Evolutionary conservation across 2,113 vertebrate genomes (phyloP).

Genomic region (Atlantisia rogersi): DNA sequence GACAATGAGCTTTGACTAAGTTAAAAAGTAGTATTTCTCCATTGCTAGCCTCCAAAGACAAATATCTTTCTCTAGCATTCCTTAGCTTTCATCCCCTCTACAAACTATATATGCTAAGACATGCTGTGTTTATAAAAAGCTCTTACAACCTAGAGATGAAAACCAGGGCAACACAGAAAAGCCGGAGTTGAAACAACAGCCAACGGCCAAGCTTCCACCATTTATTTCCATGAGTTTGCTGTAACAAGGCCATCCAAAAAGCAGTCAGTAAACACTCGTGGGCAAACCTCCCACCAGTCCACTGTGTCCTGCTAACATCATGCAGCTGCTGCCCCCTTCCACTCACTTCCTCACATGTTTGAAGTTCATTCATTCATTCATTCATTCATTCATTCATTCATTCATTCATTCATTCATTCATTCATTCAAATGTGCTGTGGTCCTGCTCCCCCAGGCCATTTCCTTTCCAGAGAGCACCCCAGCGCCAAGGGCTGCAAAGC

Average conservation of each 20-base stretch:
- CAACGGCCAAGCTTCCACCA: background rate
- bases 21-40: background rate
- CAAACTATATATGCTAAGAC: background rate
- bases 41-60: background rate
- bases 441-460: background rate
- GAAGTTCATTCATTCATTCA: background rate
- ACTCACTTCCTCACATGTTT: background rate
- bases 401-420: background rate
- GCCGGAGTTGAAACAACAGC: background rate
- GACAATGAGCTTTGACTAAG: background rate
- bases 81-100: background rate
- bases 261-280: background rate
- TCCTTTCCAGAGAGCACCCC: background rate
- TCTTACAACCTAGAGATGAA: background rate
- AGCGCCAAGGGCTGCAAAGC: background rate
- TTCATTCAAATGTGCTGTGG: background rate
- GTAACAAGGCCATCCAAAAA: background rate
- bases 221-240: background rate
- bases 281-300: background rate
- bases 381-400: too few relatives aligned
- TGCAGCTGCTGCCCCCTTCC: background rate
- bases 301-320: background rate
- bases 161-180: background rate
- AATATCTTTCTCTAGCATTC: background rate
- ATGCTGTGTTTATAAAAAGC: background rate